Evolutionary conservation across 2,888 invertebrate species (phyloP), one percentile per base, ranked within the genome.

Genomic region (Orgyia antiqua): DNA sequence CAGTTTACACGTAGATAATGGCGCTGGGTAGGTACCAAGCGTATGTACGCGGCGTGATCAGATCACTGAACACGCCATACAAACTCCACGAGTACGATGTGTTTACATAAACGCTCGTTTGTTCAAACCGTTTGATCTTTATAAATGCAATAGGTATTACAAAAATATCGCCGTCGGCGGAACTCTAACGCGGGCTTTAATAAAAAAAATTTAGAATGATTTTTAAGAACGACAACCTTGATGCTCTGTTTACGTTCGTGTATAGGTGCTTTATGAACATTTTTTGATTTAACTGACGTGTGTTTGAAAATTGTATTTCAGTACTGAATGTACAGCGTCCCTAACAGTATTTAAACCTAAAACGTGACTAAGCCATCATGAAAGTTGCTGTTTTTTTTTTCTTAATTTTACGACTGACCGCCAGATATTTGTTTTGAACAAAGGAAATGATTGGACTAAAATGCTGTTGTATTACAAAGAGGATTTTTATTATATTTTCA

Each of bases 91-190:
- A 49, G 68, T 68, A 70, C 71, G 78, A 77, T 76, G 55, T 84
- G 83, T 84, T 84, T 84, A 84, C 82, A 83, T 36, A 59, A 78
- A 68, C 69, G 69, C 74, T 58, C 78, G 83, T 79, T 80, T 79
- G 79, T 78, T 73, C 73, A 40, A 64, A 52, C 42, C 82, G 78
- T 84, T 86, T 86, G 84, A 86, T 86, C 84, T 84, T 82, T 83
- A 75, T 80, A 80, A 82, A 83, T 80, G 83, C 79, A 77, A 82
- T 79, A 82, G 80, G 82, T 82, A 82, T 84, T 83, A 78, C 73
- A 67, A 76, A 79, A 84, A 82, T 77, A 77, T 72, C 77, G 66
- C 63, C 65, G 70, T 65, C 68, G 66, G 58, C 67, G 68, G 68
- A 70, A 72, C 68, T 68, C 67, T 59, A 62, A 59, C 66, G 63